phyloP scores from a whole-genome alignment of 2,888 invertebrate genomes.

The Nomada ruficornis region DNA sequence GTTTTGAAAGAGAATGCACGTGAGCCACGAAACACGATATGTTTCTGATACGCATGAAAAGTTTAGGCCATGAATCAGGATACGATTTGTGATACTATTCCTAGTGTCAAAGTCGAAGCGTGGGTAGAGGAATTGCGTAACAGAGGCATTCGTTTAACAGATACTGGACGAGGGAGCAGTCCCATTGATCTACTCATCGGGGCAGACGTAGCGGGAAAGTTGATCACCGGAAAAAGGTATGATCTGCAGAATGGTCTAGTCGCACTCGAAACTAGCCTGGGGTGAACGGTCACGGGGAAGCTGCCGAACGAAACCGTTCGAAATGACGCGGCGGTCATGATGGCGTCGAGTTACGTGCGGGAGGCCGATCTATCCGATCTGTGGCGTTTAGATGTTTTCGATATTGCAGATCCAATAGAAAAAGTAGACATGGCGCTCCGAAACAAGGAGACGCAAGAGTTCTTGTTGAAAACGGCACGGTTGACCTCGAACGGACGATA shows the following conservation, averaged over 20 bases:
- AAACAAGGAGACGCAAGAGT: slow-evolving; percentile 47
- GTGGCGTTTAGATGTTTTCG: slow-evolving; percentile 68
- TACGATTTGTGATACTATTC: neutral
- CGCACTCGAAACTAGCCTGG: neutral
- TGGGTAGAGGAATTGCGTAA: neutral
- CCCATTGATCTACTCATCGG: neutral
- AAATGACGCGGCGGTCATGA: neutral
- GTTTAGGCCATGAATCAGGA: neutral
- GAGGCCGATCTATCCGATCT: neutral
- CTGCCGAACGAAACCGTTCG: neutral
- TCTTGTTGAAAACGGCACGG: no score
- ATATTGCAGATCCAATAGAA: slow-evolving; percentile 71
- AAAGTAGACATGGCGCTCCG: slow-evolving; percentile 40
- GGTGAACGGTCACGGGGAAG: neutral
- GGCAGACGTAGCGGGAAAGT: neutral
- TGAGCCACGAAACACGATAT: neutral
- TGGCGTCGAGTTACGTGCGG: neutral
- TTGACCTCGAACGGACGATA: slow-evolving; percentile 66
- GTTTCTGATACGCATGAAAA: neutral
- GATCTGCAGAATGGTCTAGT: neutral
- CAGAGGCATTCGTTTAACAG: neutral
- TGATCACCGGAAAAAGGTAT: neutral
- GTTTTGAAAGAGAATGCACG: neutral
- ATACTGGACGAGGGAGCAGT: slow-evolving; percentile 50
- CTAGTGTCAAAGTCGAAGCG: neutral